Base-by-base conservation (phyloP, 2,888 invertebrate species). In the Hesperia comma region DNA sequence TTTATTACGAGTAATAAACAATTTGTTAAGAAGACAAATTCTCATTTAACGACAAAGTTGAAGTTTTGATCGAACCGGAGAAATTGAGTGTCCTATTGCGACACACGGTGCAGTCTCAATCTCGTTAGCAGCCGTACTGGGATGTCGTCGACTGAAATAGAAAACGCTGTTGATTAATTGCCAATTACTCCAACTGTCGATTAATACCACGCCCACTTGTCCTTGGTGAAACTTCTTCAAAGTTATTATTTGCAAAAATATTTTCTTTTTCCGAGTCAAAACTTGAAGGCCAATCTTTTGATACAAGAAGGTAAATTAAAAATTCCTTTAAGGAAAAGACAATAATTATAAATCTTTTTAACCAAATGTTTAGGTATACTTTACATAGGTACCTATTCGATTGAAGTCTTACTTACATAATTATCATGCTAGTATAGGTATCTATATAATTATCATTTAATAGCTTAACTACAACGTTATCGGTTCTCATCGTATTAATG, bases 141-240 rank as follows among this genome's bases (percentile, higher is more conserved):
- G 58, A 56, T 51, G 70, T 71, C 72, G 74, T 75, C 79, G 77
- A 80, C 82, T 90, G 87, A 90, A 92, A 92, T 91, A 91, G 91
- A 91, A 91, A 92, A 90, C 90, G 87, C 83, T 82, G 84, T 83
- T 90, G 90, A 92, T 91, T 92, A 91, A 92, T 92, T 92, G 91
- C 79, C 92, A 92, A 92, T 92, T 91, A 92, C 89, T 86, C 79
- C 84, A 80, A 82, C 86, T 83, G 85, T 80, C 83, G 84, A 86
- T 86, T 87, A 88, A 86, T 86, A 84, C 83, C 83, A 82, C 84
- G 82, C 86, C 87, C 88, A 87, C 88, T 90, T 87, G 87, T 88
- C 87, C 51, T 56, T 67, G 61, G 56, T 56, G 10, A 58, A 58
- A 58, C 32, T 43, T 57, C 40, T 19, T 43, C 40, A 41, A 41